phyloP scores from a whole-genome alignment of 2,113 vertebrate genomes.

The Saccopteryx bilineata region DNA sequence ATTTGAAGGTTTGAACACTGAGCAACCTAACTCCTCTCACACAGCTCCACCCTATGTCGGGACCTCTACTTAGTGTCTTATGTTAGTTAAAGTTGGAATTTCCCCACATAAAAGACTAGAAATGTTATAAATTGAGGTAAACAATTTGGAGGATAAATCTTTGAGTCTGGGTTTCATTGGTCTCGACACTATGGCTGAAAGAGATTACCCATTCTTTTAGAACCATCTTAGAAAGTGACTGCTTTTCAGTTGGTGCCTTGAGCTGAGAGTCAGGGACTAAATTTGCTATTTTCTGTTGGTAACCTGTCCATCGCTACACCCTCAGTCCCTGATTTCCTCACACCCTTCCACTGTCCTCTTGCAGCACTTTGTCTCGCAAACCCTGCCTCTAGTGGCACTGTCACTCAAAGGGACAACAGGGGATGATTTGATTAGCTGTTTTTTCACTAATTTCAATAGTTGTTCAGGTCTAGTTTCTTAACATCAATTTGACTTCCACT shows the following conservation, averaged over 20 bases:
- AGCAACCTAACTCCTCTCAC: background rate
- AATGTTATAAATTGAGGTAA: background rate
- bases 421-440: background rate
- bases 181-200: background rate
- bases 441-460: background rate
- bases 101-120: background rate
- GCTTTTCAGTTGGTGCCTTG: background rate
- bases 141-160: background rate
- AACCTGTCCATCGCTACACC: background rate
- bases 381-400: background rate
- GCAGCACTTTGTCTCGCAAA: background rate
- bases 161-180: background rate
- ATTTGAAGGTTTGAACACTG: background rate
- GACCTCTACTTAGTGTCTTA: background rate
- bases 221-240: background rate
- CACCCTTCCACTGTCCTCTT: background rate
- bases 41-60: background rate
- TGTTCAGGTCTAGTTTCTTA: background rate
- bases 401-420: background rate
- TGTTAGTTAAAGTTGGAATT: background rate
- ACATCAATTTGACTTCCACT: background rate
- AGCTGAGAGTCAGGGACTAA: background rate
- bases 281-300: background rate
- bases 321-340: background rate
- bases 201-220: background rate